Evolutionary conservation across 2,113 vertebrate genomes (phyloP).

Genomic region (Cariama cristata): DNA sequence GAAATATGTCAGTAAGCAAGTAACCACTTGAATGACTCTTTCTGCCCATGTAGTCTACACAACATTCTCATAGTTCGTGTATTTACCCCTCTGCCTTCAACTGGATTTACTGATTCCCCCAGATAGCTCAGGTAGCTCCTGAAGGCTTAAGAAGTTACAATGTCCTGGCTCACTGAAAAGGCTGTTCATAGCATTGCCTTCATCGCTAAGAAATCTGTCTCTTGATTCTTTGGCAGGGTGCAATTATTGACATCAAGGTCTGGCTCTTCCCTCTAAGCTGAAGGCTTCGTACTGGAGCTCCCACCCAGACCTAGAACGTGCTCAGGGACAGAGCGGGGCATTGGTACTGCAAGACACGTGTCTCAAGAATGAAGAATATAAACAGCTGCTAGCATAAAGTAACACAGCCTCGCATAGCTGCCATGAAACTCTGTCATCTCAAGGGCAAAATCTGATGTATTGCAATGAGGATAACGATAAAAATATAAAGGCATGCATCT

Average conservation of each 20-base stretch:
- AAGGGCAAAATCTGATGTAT: constrained; percentile 25
- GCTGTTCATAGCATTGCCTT: background rate
- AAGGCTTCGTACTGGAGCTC: background rate
- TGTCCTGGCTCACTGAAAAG: background rate
- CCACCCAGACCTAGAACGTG: background rate
- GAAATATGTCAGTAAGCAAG: background rate
- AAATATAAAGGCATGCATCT: background rate
- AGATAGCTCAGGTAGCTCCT: background rate
- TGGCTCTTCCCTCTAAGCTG: background rate
- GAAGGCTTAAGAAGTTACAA: background rate
- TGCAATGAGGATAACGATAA: constrained; percentile 9
- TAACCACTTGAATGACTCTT: background rate
- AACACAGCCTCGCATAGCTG: background rate
- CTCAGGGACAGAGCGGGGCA: background rate
- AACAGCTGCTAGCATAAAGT: constrained; percentile 19
- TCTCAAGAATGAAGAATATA: background rate
- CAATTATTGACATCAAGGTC: background rate
- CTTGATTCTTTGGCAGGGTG: background rate
- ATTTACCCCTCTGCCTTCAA: background rate
- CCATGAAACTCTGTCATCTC: constrained; percentile 1
- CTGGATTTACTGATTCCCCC: background rate
- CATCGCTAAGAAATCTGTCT: background rate
- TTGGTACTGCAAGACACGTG: background rate
- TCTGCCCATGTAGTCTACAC: background rate
- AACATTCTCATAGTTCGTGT: background rate